A percentile compares a stretch with the other conserved stretches of the same genome.
These are phyloP conservation scores for Oasisia sp. DNA, from an alignment of 2,888 invertebrate genomes.

Conservation along the genomic window DNA sequence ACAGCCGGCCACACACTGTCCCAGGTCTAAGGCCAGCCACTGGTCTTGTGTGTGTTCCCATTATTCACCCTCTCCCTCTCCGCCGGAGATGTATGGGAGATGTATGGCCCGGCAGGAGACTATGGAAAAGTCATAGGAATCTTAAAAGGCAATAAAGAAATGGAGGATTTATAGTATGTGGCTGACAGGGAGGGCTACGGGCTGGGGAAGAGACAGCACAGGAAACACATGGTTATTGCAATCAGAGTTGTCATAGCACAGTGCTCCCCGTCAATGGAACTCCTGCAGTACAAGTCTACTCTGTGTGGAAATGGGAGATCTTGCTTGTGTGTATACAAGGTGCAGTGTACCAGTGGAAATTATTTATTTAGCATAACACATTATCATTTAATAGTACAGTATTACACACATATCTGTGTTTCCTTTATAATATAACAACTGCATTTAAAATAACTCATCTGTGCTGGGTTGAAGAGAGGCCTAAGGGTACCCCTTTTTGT, in stretches of 20 bases:
- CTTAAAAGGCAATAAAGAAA: neutral
- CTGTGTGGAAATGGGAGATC: too few relatives aligned
- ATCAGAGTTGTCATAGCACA: too few relatives aligned
- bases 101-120: neutral
- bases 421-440: neutral
- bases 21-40: neutral
- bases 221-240: too few relatives aligned
- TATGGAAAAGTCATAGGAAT: neutral
- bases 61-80: neutral
- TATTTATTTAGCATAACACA: too few relatives aligned
- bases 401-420: neutral
- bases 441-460: neutral
- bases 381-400: too few relatives aligned
- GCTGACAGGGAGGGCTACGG: too few relatives aligned
- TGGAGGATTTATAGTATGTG: neutral
- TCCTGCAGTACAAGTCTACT: too few relatives aligned
- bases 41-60: neutral
- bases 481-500: neutral
- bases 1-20: neutral
- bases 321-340: too few relatives aligned
- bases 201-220: too few relatives aligned
- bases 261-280: too few relatives aligned
- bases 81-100: neutral
- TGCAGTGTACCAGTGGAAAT: too few relatives aligned
- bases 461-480: neutral